phyloP scores from a whole-genome alignment of 1,140 invertebrate species.

The Drosophila funebris region DNA sequence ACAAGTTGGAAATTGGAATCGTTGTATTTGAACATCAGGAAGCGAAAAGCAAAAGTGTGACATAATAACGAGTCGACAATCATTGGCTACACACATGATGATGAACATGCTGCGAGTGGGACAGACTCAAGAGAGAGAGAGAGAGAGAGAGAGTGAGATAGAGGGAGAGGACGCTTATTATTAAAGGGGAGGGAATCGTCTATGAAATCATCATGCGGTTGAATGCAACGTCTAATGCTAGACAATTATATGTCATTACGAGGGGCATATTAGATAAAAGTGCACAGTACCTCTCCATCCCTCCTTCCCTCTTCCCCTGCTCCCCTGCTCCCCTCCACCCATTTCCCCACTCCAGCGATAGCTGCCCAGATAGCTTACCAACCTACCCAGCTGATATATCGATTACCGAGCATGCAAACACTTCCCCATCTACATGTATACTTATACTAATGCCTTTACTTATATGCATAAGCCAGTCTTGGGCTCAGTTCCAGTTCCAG shows the following conservation, averaged over 20 bases:
- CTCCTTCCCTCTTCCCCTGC: neutral
- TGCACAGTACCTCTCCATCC: neutral
- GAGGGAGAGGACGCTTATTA: neutral
- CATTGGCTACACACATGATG: constrained; percentile 3
- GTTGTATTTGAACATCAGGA: constrained; percentile 42
- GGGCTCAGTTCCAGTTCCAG: neutral
- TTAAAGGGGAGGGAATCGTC: constrained; percentile 5
- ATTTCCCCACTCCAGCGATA: neutral
- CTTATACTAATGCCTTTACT: neutral
- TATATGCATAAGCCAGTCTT: neutral
- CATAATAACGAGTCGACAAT: constrained; percentile 53
- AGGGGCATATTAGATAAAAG: constrained; percentile 50
- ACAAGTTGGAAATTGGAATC: constrained; percentile 6
- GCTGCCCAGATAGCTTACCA: neutral
- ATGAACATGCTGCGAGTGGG: neutral
- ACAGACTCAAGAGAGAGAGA: neutral
- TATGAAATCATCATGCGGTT: constrained; percentile 69
- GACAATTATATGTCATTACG: constrained; percentile 65
- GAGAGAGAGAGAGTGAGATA: neutral
- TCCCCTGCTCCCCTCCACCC: neutral
- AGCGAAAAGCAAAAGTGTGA: constrained; percentile 71
- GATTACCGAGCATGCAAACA: constrained; percentile 41
- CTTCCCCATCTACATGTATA: constrained; percentile 16
- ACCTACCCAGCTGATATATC: constrained; percentile 17
- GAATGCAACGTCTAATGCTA: constrained; percentile 71